phyloP scores from a whole-genome alignment of 2,888 invertebrate genomes.

The Gryllus longicercus region DNA sequence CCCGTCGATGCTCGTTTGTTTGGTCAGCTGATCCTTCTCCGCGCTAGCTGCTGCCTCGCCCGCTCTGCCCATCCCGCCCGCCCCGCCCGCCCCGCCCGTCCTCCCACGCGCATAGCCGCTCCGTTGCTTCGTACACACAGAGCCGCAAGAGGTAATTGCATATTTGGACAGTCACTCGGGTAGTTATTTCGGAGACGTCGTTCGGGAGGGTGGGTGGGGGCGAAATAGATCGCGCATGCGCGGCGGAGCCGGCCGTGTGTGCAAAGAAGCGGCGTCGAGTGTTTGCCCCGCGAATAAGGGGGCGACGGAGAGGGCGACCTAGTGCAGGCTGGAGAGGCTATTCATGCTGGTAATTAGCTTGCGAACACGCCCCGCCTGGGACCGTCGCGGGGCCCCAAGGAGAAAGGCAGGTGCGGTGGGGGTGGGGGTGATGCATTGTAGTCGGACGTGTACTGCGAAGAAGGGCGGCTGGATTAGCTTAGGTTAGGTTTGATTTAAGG shows the following conservation, averaged over 20 bases:
- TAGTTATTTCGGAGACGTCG: background rate
- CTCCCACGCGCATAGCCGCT: background rate
- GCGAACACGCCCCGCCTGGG: too few relatives aligned
- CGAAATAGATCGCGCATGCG: background rate
- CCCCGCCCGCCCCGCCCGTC: background rate
- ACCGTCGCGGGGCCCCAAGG: too few relatives aligned
- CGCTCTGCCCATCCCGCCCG: background rate
- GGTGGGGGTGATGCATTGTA: too few relatives aligned
- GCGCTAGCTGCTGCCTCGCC: background rate
- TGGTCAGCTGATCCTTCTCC: background rate
- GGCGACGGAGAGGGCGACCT: too few relatives aligned
- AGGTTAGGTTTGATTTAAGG: too few relatives aligned
- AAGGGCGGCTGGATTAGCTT: too few relatives aligned
- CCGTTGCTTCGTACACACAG: background rate
- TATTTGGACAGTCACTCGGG: background rate
- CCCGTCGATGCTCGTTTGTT: conserved; percentile 17
- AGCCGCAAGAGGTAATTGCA: background rate
- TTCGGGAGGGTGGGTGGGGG: background rate
- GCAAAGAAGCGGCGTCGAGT: too few relatives aligned
- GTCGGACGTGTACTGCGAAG: too few relatives aligned
- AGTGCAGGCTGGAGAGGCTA: too few relatives aligned
- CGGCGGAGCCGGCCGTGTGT: background rate
- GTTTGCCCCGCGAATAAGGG: too few relatives aligned
- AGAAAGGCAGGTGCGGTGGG: too few relatives aligned
- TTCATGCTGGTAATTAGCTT: too few relatives aligned